phyloP scores from a whole-genome alignment of 2,113 vertebrate genomes.

The Sylvicapra grimmia region DNA sequence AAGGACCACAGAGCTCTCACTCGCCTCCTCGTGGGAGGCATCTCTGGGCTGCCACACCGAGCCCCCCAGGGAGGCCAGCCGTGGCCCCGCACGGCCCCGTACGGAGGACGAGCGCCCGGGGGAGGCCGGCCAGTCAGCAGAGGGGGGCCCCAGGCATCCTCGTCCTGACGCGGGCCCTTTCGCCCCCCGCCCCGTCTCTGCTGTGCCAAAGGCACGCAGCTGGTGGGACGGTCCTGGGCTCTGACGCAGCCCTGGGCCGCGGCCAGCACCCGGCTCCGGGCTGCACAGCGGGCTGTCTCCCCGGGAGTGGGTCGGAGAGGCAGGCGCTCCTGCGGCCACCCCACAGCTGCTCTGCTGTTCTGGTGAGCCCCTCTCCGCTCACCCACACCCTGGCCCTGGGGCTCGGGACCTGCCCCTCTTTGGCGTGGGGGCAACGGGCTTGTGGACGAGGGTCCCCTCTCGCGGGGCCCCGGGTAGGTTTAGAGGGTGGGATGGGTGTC shows the following conservation, averaged over 20 bases:
- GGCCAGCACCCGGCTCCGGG: neutral
- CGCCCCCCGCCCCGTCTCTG: neutral
- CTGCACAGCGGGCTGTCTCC: neutral
- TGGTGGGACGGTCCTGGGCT: neutral
- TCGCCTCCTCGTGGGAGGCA: rapidly evolving
- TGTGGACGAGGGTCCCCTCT: rapidly evolving
- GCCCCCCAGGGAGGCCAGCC: neutral
- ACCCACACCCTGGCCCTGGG: too few relatives aligned
- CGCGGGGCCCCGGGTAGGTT: neutral
- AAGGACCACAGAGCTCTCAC: neutral
- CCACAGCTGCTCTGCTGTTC: neutral
- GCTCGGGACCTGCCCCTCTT: neutral
- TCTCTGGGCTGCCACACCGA: neutral
- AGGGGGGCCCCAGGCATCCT: neutral
- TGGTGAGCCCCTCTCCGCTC: neutral
- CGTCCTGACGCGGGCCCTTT: rapidly evolving
- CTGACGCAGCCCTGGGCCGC: neutral
- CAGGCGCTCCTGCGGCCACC: neutral
- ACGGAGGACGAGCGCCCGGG: neutral
- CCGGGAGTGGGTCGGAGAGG: neutral
- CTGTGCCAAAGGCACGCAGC: neutral
- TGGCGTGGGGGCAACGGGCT: neutral
- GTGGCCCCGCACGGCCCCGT: neutral
- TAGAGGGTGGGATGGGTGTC: neutral
- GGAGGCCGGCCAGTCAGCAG: neutral